Evolutionary conservation across 2,113 vertebrate genomes (phyloP).

Genomic region (Martes martes): DNA sequence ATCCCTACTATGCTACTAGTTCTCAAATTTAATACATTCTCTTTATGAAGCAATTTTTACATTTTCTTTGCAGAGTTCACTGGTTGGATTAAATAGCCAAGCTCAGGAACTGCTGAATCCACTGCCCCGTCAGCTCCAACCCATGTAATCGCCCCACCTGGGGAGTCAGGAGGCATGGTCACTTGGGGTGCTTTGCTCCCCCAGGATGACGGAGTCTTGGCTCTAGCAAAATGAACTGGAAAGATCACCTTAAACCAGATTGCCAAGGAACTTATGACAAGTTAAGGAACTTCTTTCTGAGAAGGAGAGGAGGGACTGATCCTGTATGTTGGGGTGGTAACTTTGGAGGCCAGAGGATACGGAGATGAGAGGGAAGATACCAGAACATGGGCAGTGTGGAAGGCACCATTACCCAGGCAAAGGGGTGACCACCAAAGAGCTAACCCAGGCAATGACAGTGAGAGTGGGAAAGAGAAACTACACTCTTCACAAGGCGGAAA

Average conservation of each 20-base stretch:
- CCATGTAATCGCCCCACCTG: accelerated
- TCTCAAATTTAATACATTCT: not conserved
- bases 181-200: not conserved
- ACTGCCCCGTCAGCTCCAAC: no score
- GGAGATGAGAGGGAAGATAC: not conserved
- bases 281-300: not conserved
- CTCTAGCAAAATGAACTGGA: not conserved
- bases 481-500: not conserved
- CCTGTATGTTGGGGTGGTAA: not conserved
- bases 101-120: not conserved
- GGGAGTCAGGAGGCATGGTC: not conserved
- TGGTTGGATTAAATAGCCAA: not conserved
- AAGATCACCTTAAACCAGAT: not conserved
- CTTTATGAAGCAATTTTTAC: not conserved
- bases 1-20: not conserved
- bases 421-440: not conserved
- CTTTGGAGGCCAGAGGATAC: not conserved
- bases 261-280: not conserved
- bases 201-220: not conserved
- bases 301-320: not conserved
- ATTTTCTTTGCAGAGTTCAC: not conserved
- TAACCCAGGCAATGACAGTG: not conserved
- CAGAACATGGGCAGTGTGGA: not conserved
- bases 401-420: not conserved
- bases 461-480: not conserved